A percentile compares a stretch with the other conserved stretches of the same genome.
Conservation (phyloP, 1,140 invertebrate genomes). For the Drosophila teissieri region DNA sequence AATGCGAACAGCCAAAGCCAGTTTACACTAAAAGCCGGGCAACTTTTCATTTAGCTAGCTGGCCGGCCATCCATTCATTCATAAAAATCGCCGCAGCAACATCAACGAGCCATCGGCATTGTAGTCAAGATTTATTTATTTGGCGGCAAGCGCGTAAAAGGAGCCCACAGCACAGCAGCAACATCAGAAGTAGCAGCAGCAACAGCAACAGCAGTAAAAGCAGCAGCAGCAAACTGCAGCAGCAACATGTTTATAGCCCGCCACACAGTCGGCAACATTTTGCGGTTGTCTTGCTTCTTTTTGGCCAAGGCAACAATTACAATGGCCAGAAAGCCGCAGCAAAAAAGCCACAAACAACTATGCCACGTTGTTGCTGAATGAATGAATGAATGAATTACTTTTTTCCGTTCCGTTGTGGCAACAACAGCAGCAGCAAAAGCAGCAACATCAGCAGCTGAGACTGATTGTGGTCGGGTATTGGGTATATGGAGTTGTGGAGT, state of each 20-base stretch:
- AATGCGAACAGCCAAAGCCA: slow-evolving; percentile 29
- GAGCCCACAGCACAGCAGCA: slow-evolving; percentile 52
- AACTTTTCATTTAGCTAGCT: slow-evolving; percentile 60
- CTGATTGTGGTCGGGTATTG: slow-evolving; percentile 41
- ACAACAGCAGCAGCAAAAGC: slow-evolving; percentile 28
- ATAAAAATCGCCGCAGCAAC: slow-evolving; percentile 62
- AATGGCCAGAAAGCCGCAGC: slow-evolving; percentile 34
- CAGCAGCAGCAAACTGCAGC: slow-evolving; percentile 32
- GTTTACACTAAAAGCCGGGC: slow-evolving; percentile 25
- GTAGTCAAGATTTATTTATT: slow-evolving; percentile 77
- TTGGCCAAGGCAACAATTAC: slow-evolving; percentile 76
- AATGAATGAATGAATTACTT: slow-evolving; percentile 75
- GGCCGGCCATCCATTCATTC: slow-evolving; percentile 67
- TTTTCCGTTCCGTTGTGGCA: slow-evolving; percentile 71
- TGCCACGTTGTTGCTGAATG: slow-evolving; percentile 62
- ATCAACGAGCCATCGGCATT: slow-evolving; percentile 46
- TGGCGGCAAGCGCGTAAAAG: slow-evolving; percentile 73
- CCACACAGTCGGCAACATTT: slow-evolving; percentile 63
- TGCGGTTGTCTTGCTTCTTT: slow-evolving; percentile 61
- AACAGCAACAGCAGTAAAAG: slow-evolving; percentile 43
- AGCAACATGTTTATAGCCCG: slow-evolving; percentile 46
- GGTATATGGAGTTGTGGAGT: slow-evolving; percentile 19
- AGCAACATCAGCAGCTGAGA: slow-evolving; percentile 50
- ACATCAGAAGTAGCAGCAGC: slow-evolving; percentile 25
- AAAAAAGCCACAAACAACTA: slow-evolving; percentile 47